Conservation (phyloP, 2,888 invertebrate genomes). For the Luperina testacea region DNA sequence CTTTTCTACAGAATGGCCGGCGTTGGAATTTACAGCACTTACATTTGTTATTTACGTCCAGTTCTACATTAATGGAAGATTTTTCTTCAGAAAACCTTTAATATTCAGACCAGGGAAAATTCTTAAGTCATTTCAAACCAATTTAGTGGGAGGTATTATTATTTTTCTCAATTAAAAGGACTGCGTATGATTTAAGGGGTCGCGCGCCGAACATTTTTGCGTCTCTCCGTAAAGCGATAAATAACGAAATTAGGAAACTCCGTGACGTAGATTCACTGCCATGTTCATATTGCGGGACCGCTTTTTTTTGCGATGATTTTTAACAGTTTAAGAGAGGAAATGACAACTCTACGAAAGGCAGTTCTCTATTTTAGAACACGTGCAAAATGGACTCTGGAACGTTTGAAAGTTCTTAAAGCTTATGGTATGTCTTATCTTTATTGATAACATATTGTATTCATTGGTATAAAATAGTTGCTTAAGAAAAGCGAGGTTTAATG, state of each 20-base stretch:
- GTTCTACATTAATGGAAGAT: conserved; percentile 68
- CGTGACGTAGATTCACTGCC: conserved; percentile 42
- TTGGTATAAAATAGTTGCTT: not conserved
- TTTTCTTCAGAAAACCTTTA: conserved; percentile 65
- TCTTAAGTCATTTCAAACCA: conserved; percentile 75
- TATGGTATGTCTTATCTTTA: not conserved
- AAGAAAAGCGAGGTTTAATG: not conserved
- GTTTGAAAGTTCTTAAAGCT: not conserved
- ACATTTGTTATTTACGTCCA: conserved; percentile 51
- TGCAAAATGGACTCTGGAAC: not conserved
- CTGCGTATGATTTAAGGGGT: conserved; percentile 79
- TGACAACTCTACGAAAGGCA: not conserved
- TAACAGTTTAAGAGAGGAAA: not conserved
- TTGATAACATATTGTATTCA: not conserved
- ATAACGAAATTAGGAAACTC: conserved; percentile 80
- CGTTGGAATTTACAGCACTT: conserved; percentile 59
- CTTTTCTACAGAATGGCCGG: conserved; percentile 42
- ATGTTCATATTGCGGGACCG: conserved; percentile 63
- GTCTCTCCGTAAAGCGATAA: conserved; percentile 75
- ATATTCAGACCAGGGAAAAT: conserved; percentile 76
- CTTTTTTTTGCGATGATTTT: not conserved
- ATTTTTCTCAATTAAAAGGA: conserved; percentile 84
- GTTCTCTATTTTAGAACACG: not conserved
- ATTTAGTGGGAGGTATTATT: conserved; percentile 78
- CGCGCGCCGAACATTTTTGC: conserved; percentile 76